Evolutionary conservation across 35 echinoderm and acorn worm species (phyloP), one percentile per base, ranked within the genome.

Genomic region (Holothuria glaberrima): DNA sequence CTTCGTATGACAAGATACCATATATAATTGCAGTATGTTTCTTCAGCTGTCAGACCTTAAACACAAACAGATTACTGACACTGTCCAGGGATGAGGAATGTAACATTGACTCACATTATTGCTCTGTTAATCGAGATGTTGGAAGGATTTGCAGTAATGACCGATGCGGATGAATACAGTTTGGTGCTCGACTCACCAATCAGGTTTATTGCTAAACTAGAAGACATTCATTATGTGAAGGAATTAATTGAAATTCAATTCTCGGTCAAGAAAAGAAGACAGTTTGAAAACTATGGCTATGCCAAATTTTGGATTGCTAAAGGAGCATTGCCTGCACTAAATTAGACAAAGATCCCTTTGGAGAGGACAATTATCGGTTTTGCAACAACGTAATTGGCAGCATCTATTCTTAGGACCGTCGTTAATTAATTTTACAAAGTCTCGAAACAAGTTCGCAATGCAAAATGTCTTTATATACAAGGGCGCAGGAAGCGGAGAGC

Each of bases 1-100:
- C 29, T 20, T 66, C 20, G 62, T 24, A 27, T 66, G 62, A 66
- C 62, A 66, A 66, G 62, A 66, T 66, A 66, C n/a, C n/a, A n/a
- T 27, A 66, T 20, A 66, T 66, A 27, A 20, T 20, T 66, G 29
- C 18, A 66, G 62, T 66, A 19, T 20, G 5, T 66, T 66, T 20
- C 62, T 24, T 20, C 20, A 66, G 62, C 29, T 66, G 62, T 66
- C 62, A 20, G 62, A 66, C 21, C 18, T 66, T 66, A n/a, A 24
- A 6, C 62, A 66, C 19, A 66, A 27, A 66, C 18, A 66, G 5
- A 66, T 66, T 27, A 66, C 62, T 66, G 29, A 66, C 62, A 66
- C n/a, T n/a, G n/a, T n/a, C 62, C 62, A 66, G 62, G 29, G 19
- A 66, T 66, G 62, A 66, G 29, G 5, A 66, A 20, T 66, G 18